A percentile compares a stretch with the other conserved stretches of the same genome.
These are phyloP conservation scores for Aphyosemion australe DNA, from an alignment of 2,113 vertebrate genomes.

Conservation along the genomic window DNA sequence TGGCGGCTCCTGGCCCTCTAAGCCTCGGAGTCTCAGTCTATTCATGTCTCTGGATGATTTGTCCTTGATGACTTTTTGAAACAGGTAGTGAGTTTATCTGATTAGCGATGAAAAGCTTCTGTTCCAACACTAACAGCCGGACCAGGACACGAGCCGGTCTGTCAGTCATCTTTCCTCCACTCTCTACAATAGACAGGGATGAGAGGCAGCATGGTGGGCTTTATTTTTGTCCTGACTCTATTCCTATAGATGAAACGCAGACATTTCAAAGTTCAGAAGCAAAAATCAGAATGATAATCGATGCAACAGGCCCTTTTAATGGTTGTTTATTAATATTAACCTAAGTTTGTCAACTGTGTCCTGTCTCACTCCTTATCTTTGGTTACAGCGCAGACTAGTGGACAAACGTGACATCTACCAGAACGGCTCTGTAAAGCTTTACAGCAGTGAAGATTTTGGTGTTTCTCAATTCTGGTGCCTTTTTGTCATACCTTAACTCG, in stretches of 20 bases:
- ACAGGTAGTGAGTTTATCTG: constrained; percentile 66
- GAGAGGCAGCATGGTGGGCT: constrained; percentile 32
- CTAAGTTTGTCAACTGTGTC: neutral
- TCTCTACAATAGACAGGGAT: constrained; percentile 44
- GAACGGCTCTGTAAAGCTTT: neutral
- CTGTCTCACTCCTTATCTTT: constrained; percentile 31
- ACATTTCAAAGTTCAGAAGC: neutral
- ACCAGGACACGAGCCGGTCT: constrained; percentile 32
- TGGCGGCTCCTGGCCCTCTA: constrained; percentile 57
- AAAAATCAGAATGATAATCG: constrained; percentile 4
- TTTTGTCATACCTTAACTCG: no score
- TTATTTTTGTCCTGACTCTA: constrained; percentile 12
- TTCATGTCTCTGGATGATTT: constrained; percentile 70
- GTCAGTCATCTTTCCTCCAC: constrained; percentile 42
- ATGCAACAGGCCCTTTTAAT: neutral
- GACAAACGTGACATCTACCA: constrained; percentile 34
- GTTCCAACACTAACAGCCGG: constrained; percentile 16
- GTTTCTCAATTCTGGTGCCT: no score
- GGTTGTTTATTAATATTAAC: neutral
- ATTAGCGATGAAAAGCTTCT: constrained; percentile 67
- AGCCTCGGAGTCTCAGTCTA: constrained; percentile 63
- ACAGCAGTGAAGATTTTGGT: no score
- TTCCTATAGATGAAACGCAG: no score
- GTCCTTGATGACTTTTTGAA: constrained; percentile 71
- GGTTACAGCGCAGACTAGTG: constrained; percentile 79